Evolutionary conservation across 2,888 invertebrate genomes (phyloP).

Genomic region (Achlya flavicornis): DNA sequence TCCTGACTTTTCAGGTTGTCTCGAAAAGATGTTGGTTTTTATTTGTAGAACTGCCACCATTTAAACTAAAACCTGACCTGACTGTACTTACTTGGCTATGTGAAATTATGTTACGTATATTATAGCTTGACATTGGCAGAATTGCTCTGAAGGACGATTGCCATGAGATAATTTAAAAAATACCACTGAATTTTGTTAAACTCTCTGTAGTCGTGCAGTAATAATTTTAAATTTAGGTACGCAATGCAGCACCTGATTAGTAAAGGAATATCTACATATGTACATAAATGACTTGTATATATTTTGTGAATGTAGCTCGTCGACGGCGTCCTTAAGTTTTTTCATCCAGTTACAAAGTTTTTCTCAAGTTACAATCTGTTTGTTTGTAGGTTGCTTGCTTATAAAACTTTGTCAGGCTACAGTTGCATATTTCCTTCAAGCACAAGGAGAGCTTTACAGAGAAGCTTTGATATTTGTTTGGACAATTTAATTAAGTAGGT

Average conservation of each 20-base stretch:
- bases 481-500: background rate
- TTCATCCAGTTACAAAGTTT: background rate
- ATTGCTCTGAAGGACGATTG: too few species aligned
- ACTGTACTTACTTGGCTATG: too few species aligned
- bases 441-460: background rate
- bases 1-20: too few species aligned
- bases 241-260: background rate
- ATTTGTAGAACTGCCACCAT: too few species aligned
- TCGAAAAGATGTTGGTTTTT: too few species aligned
- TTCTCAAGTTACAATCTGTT: conserved; percentile 1
- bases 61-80: too few species aligned
- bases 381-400: conserved; percentile 5
- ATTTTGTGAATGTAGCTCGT: background rate
- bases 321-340: background rate
- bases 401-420: background rate
- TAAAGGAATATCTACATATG: background rate
- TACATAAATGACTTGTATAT: background rate
- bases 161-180: too few species aligned
- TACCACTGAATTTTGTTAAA: too few species aligned
- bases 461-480: background rate
- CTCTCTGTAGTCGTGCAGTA: too few species aligned
- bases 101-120: too few species aligned
- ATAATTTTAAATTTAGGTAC: too few species aligned
- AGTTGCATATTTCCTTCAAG: conserved; percentile 2
- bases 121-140: too few species aligned